Percentiles rank a stretch among this genome's conserved stretches.
phyloP scores from a whole-genome alignment of 2,797 vertebrate species.

The Stomatorhinus walkeri region DNA sequence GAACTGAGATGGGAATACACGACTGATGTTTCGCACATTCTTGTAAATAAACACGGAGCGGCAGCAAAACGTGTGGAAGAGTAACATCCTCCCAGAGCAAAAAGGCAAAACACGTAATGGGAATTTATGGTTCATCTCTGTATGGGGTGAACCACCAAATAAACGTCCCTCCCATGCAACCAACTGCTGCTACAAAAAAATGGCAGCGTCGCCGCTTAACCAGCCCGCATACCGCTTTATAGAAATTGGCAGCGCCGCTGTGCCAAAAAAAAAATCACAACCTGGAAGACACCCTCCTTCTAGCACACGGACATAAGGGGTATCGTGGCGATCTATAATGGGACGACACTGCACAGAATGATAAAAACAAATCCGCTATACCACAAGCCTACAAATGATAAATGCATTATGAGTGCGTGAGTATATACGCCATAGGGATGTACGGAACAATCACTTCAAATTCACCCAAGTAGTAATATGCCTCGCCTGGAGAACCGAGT shows the following conservation, averaged over 20 bases:
- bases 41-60: not conserved
- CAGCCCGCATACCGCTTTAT: not conserved
- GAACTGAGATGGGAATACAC: not conserved
- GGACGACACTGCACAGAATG: not conserved
- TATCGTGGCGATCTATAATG: not conserved
- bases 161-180: slow-evolving; percentile 2
- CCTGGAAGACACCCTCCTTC: not conserved
- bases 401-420: not conserved
- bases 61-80: not conserved
- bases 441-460: not conserved
- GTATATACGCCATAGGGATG: not conserved
- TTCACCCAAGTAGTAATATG: not conserved
- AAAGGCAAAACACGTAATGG: not conserved
- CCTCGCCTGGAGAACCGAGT: not conserved
- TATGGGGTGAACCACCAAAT: not conserved
- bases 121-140: not conserved
- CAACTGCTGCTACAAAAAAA: not conserved
- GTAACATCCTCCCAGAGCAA: not conserved
- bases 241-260: not conserved
- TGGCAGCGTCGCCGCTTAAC: not conserved
- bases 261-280: not conserved
- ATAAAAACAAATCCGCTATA: not conserved
- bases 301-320: not conserved
- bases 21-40: not conserved
- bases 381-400: not conserved